Conservation (phyloP, 2,888 invertebrate genomes). For the Pimpla rufipes region DNA sequence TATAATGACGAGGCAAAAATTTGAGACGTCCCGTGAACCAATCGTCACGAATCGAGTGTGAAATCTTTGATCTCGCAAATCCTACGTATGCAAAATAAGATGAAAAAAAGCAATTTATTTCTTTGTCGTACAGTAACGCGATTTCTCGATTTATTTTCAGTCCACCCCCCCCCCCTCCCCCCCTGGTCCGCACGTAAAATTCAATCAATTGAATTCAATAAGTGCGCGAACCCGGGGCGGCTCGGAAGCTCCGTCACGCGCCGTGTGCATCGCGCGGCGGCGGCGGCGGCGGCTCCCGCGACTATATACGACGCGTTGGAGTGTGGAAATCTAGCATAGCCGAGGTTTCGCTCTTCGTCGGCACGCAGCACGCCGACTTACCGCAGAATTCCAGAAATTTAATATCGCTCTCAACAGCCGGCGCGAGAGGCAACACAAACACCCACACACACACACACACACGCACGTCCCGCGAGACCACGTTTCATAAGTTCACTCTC, state of each 20-base stretch:
- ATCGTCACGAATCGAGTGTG: constrained; percentile 8
- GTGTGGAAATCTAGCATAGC: constrained; percentile 41
- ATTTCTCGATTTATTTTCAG: constrained; percentile 4
- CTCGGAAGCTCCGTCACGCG: constrained; percentile 17
- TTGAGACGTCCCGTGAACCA: too few species aligned
- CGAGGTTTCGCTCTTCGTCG: constrained; percentile 66
- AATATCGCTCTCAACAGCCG: constrained; percentile 85
- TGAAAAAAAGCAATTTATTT: constrained; percentile 68
- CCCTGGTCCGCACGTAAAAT: constrained; percentile 40
- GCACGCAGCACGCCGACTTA: constrained; percentile 75
- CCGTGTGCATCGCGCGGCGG: constrained; percentile 2
- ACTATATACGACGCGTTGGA: constrained; percentile 22
- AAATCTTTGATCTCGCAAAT: background rate
- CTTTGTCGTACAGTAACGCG: constrained; percentile 23
- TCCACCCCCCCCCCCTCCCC: too few species aligned
- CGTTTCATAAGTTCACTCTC: constrained; percentile 82
- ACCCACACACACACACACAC: background rate
- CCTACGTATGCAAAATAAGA: constrained; percentile 46
- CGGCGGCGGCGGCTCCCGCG: background rate
- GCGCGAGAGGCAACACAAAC: constrained; percentile 61
- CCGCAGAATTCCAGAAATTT: constrained; percentile 88
- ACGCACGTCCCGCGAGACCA: constrained; percentile 70
- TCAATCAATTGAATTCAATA: constrained; percentile 35
- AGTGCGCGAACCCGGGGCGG: background rate
- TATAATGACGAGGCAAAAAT: too few species aligned